Base-by-base conservation (phyloP, 2,113 vertebrate genomes). In the Lamprologus callipterus region DNA sequence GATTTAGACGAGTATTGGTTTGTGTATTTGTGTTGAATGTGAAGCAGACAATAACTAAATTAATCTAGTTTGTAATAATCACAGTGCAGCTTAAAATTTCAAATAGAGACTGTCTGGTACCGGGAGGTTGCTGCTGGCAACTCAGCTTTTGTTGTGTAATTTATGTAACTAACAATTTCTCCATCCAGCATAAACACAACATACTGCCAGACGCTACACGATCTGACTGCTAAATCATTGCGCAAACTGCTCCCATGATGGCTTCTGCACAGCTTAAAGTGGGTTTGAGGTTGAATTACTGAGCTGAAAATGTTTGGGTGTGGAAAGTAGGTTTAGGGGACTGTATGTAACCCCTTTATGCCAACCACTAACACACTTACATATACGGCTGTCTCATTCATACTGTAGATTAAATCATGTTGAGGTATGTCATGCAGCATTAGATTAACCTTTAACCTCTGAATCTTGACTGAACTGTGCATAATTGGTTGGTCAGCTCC, bases 401-500 rank as follows among this genome's bases (percentile, higher is more conserved):
- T 55, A 85, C 80, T 57, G 81, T 88, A 84, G 85, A 60, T 92
- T 78, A 89, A 75, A 88, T 86, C 28, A 81, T 86, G 73, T 68
- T 42, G 9, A 55, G 83, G 80, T 84, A 91, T 89, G 87, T 87
- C 87, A 90, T 81, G 87, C 84, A 68, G 91, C 91, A 89, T 80
- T 70, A 79, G 63, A 87, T 70, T 87, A 58, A 81, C 92, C 94
- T 95, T 94, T 95, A 92, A 96, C 95, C 95, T 91, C 88, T 88
- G 88, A 81, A 89, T 93, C 87, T 92, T 94, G 93, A 95, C 75
- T 96, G 95, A 96, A 93, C 95, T 95, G 94, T 95, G 92, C 86
- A 93, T 96, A 97, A 97, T 96, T 94, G 94, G 93, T 89, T 92
- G 95, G 95, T 96, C 95, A 95, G 92, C 94, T 95, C 91, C 88